phyloP scores from a whole-genome alignment of 2,888 invertebrate genomes.

The Corbicula japonica region DNA sequence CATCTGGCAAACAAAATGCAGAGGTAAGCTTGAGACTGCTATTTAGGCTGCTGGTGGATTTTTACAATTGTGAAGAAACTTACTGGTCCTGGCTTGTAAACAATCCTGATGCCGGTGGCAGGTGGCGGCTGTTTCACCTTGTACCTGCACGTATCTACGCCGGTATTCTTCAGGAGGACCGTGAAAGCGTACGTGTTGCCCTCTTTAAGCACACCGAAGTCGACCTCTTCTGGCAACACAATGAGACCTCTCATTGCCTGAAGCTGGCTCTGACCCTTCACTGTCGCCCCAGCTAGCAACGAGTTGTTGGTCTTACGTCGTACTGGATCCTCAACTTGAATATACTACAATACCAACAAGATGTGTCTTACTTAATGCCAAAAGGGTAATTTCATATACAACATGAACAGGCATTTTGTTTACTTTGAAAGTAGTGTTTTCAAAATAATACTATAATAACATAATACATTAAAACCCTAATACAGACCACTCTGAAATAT shows the following conservation, averaged over 20 bases:
- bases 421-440: neutral
- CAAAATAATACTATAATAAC: neutral
- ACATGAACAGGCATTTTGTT: neutral
- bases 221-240: constrained; percentile 83
- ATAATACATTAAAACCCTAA: too few species aligned
- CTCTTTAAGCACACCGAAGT: constrained; percentile 86
- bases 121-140: constrained; percentile 86
- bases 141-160: constrained; percentile 85
- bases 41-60: too few species aligned
- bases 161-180: constrained; percentile 85
- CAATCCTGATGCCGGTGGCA: constrained; percentile 84
- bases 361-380: neutral
- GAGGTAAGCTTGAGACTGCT: too few species aligned
- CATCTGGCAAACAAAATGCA: too few species aligned
- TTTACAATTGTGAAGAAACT: too few species aligned
- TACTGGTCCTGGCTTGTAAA: constrained; percentile 85
- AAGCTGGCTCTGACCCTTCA: constrained; percentile 77
- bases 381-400: neutral
- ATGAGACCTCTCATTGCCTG: constrained; percentile 83
- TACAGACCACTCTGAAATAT: too few species aligned
- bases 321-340: constrained; percentile 84
- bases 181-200: constrained; percentile 84
- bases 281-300: constrained; percentile 81
- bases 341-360: constrained; percentile 72
- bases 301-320: constrained; percentile 82